Evolutionary conservation across 92 coral and sea anemone species (phyloP).

Genomic region (Plumapathes pennacea): DNA sequence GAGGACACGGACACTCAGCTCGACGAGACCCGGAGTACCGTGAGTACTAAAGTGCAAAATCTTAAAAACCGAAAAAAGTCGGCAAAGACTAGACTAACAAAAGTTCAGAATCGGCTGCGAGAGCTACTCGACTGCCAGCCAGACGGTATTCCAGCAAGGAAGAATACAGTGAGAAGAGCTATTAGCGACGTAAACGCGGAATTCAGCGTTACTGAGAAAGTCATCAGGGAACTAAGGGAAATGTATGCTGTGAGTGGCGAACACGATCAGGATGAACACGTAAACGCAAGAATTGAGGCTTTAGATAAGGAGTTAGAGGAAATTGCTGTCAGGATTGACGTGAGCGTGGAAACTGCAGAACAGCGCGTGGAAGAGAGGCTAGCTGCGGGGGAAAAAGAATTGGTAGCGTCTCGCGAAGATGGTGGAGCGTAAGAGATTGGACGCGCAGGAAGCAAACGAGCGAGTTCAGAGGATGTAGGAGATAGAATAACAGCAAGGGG

Average conservation of each 20-base stretch:
- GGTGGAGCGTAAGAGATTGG: conserved; percentile 17
- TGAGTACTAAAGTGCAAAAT: background rate
- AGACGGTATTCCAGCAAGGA: conserved; percentile 30
- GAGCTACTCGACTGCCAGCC: background rate
- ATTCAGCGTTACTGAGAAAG: conserved; percentile 29
- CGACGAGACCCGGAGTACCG: background rate
- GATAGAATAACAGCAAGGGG: conserved; percentile 35
- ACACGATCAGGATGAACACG: conserved; percentile 13
- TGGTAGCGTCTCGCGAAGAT: background rate
- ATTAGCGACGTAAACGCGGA: conserved; percentile 29
- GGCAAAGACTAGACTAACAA: conserved; percentile 1
- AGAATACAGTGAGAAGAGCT: conserved; percentile 42
- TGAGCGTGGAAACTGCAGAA: background rate
- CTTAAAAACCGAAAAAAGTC: background rate
- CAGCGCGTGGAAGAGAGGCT: background rate
- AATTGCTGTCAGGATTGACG: background rate
- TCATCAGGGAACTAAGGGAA: conserved; percentile 26
- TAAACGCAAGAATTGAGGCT: conserved; percentile 37
- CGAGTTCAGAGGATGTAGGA: conserved; percentile 21
- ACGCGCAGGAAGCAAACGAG: conserved; percentile 34
- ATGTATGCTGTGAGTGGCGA: conserved; percentile 27
- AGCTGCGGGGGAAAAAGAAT: conserved; percentile 2
- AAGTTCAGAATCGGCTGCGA: background rate
- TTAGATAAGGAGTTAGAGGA: conserved; percentile 15
- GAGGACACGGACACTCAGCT: too few relatives aligned